Percentiles rank a stretch among this genome's conserved stretches.
These are phyloP conservation scores for Parazoanthus swiftii DNA, from an alignment of 92 coral and sea anemone genomes.

Conservation along the genomic window DNA sequence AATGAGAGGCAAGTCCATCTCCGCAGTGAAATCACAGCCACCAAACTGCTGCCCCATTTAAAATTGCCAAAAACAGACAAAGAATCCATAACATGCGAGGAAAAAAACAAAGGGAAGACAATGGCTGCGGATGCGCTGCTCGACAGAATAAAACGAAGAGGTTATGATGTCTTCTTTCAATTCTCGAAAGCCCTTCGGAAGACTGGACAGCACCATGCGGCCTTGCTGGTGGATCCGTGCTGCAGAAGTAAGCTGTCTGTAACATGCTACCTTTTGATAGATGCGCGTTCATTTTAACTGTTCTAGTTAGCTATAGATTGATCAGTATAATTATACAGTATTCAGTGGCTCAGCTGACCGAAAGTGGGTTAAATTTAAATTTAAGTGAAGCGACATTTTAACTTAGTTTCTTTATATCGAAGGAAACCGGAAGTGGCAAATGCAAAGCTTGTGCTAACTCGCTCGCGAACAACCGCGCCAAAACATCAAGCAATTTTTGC, in stretches of 20 bases:
- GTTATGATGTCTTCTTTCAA: neutral
- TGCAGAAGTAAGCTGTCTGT: neutral
- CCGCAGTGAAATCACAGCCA: neutral
- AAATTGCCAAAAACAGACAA: slow-evolving; percentile 4
- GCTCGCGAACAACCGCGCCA: too few species aligned
- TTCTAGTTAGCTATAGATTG: too few species aligned
- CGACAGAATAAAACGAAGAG: neutral
- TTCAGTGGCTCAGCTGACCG: too few species aligned
- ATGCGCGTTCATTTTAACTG: neutral
- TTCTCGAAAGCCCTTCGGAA: neutral
- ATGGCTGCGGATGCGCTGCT: neutral
- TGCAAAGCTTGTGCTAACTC: too few species aligned
- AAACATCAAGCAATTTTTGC: too few species aligned
- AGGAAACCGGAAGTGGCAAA: too few species aligned
- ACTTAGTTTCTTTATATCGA: too few species aligned
- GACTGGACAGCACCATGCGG: slow-evolving; percentile 33
- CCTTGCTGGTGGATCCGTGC: slow-evolving; percentile 25
- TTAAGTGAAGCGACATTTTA: too few species aligned
- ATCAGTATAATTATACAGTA: too few species aligned
- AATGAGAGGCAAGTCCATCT: neutral
- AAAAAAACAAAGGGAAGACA: neutral
- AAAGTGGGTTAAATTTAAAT: too few species aligned
- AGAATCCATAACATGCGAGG: neutral
- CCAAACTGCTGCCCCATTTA: neutral
- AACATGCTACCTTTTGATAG: neutral